These are phyloP conservation scores for Calephelis perditalis DNA, from an alignment of 2,888 invertebrate species.

Conservation along the genomic window DNA sequence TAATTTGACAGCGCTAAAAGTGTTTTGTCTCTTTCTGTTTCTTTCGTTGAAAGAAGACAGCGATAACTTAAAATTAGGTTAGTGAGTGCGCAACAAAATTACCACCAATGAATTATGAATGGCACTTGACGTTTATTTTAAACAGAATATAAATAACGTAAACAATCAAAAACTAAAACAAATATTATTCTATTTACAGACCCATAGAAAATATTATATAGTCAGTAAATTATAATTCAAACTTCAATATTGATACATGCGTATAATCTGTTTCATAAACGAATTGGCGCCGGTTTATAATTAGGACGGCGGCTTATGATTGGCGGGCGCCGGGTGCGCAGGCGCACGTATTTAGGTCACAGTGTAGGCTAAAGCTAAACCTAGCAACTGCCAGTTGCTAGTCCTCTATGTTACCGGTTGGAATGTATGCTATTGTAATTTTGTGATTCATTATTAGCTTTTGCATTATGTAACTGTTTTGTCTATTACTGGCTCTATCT, in stretches of 20 bases:
- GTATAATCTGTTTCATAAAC: slow-evolving; percentile 35
- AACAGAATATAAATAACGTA: too few species aligned
- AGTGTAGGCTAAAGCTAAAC: slow-evolving; percentile 66
- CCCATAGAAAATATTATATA: background rate
- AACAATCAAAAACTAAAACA: too few species aligned
- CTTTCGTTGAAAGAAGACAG: too few species aligned
- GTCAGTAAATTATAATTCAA: background rate
- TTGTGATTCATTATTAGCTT: slow-evolving; percentile 19
- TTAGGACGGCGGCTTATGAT: slow-evolving; percentile 64
- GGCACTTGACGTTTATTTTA: too few species aligned
- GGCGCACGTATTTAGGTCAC: slow-evolving; percentile 69
- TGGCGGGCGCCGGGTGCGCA: slow-evolving; percentile 64
- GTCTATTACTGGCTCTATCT: slow-evolving; percentile 6
- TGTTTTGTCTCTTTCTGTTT: too few species aligned
- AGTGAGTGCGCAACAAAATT: too few species aligned
- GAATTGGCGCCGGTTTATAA: slow-evolving; percentile 63
- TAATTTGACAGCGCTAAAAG: too few species aligned
- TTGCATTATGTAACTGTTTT: slow-evolving; percentile 13
- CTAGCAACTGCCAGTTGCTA: slow-evolving; percentile 46
- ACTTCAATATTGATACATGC: slow-evolving; percentile 9
- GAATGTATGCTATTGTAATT: slow-evolving; percentile 28
- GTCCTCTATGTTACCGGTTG: slow-evolving; percentile 35
- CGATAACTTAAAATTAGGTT: too few species aligned
- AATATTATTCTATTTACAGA: too few species aligned
- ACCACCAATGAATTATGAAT: too few species aligned